phyloP scores from a whole-genome alignment of 2,888 invertebrate species.

The Caenorhabditis sp. region DNA sequence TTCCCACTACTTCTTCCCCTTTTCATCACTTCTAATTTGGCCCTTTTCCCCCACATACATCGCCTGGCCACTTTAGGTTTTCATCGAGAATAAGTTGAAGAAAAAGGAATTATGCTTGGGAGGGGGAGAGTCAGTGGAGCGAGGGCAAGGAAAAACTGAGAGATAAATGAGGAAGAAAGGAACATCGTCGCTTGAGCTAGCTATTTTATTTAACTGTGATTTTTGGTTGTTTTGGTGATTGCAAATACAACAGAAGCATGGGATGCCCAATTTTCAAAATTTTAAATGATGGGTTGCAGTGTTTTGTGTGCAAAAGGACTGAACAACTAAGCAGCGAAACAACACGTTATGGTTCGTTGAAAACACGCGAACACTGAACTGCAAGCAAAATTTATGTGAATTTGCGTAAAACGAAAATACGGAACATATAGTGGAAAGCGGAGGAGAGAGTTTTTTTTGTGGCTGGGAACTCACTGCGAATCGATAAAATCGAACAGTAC shows the following conservation, averaged over 20 bases:
- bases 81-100: slow-evolving; percentile 25
- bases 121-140: slow-evolving; percentile 1
- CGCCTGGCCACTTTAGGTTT: slow-evolving; percentile 23
- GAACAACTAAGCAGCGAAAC: slow-evolving; percentile 20
- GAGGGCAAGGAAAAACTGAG: neutral
- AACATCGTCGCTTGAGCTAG: slow-evolving; percentile 45
- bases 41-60: slow-evolving; percentile 11
- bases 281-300: slow-evolving; percentile 11
- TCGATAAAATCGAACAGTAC: slow-evolving; percentile 21
- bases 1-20: slow-evolving; percentile 35
- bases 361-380: slow-evolving; percentile 26
- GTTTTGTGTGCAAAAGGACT: slow-evolving; percentile 41
- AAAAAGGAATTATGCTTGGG: slow-evolving; percentile 11
- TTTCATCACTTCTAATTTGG: slow-evolving; percentile 36
- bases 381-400: neutral
- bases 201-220: no score
- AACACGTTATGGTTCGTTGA: slow-evolving; percentile 30
- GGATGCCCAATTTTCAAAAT: no score
- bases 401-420: slow-evolving; percentile 7
- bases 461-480: slow-evolving; percentile 11
- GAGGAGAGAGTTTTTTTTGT: neutral
- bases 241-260: no score
- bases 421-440: neutral
- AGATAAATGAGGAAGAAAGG: slow-evolving; percentile 4
- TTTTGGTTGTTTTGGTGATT: no score